Base-by-base conservation (phyloP, 1,140 invertebrate genomes). In the Propsilocerus akamusi region DNA sequence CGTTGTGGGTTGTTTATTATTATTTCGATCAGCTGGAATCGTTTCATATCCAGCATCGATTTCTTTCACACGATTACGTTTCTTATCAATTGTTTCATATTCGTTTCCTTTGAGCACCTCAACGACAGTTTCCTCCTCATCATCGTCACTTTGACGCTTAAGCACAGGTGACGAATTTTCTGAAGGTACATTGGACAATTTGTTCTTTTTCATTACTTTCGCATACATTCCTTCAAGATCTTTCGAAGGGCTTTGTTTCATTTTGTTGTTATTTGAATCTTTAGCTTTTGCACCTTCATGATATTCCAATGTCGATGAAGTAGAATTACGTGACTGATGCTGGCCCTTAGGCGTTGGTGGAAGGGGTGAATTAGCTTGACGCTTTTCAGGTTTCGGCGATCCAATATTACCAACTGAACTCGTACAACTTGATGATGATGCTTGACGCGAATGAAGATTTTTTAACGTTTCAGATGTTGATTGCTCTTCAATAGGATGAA, bases 211-310 rank as follows among this genome's bases (percentile, higher is more conserved):
- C 58, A 65, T 64, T 3, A 88, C 85, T 69, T 89, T 90, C 0
- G 86, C 86, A 60, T 89, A 89, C 80, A 89, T 86, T 55, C 87
- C 85, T 58, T 90, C 86, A 1, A 86, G 57, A 56, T 81, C 81
- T 51, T 77, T 74, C 3, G 73, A 72, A 2, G 71, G 71, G 58
- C 72, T 73, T 49, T 69, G 66, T 1, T 77, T 76, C 6, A 48
- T 28, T n/a, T n/a, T n/a, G n/a, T 60, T 63, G 4, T 58, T 58
- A 52, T 59, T 68, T 25, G 56, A 58, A n/a, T 71, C 70, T 2
- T 59, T 59, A 0, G 61, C 62, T 4, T 62, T 61, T 37, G 66
- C 64, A 49, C 65, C 60, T 46, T 59, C 61, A 5, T 52, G 58
- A 6, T 64, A 61, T 1, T 60, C 63, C 52, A 55, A 49, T 61